Evolutionary conservation across 2,113 vertebrate species (phyloP), one percentile per base, ranked within the genome.

Genomic region (Pelmatolapia mariae): DNA sequence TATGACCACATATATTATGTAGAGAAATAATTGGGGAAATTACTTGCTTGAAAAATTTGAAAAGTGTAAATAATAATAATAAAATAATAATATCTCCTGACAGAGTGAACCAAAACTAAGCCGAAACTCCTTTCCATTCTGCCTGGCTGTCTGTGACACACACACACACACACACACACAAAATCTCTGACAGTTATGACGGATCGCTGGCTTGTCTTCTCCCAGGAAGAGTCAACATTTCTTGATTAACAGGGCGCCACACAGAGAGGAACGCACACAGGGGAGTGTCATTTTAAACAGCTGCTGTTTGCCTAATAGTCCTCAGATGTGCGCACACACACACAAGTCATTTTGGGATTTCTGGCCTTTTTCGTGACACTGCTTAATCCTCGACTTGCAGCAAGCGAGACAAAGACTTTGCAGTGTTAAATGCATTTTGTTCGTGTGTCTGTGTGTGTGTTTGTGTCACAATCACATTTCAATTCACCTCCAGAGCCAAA

Each of bases 231-330:
- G 82, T 83, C 90, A 89, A 90, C 89, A 87, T 78, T 73, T 89
- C 83, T 90, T 93, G 87, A 93, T 95, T 94, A 93, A 84, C 90
- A 52, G 68, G 79, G 81, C 22, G 10, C 85, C 83, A 79, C 88
- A 59, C 54, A 16, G 50, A 86, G 85, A 81, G 18, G 78, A 63
- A 66, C 61, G 45, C 78, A 40, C 89, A 68, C 81, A 36, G 59
- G 81, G 80, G 53, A 89, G 81, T 56, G 24, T 83, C 80, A 80
- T 85, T 87, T 94, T 71, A 81, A 87, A 56, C 81, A 85, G 85
- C 89, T 85, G 92, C 80, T 92, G 94, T 91, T 87, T 89, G 76
- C 82, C 68, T 76, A 85, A 76, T 84, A 82, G 36, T 15, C n/a
- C 61, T 89, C 68, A 66, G 73, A 83, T 80, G 53, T 71, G 40